Evolutionary conservation across 2,888 invertebrate genomes (phyloP), one percentile per base, ranked within the genome.

Genomic region (Thelaira solivaga): DNA sequence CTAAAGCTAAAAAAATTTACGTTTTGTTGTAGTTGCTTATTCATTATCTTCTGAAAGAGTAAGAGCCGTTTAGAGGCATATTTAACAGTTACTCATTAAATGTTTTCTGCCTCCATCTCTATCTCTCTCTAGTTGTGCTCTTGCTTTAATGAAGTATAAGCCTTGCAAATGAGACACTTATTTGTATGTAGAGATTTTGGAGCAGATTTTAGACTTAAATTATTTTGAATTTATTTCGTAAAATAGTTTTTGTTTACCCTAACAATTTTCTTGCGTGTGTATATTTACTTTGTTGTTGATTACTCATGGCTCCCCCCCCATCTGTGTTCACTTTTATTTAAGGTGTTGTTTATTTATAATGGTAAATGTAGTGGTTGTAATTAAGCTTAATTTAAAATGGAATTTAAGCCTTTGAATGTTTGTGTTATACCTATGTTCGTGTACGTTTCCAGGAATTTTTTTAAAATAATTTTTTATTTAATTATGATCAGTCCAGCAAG

Each of bases 271-370:
- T 20, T 43, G n/a, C 43, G 8, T 26, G 6, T 34, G 31, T 53
- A 29, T 36, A 6, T 45, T n/a, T n/a, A n/a, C n/a, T 41, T 65
- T 8, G 0, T 41, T 57, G 13, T 41, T 47, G 61, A 75, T 68
- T 75, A 75, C 75, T 75, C 55, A 73, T n/a, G n/a, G n/a, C n/a
- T n/a, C n/a, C n/a, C 31, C 34, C 13, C 8, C 16, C 31, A 39
- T 57, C 24, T 41, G 26, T 11, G 8, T 24, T 34, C 49, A 49
- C 34, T 45, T 16, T 16, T 43, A 5, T 13, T 53, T 22, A 34
- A 51, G 20, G 20, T 29, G 22, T n/a, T n/a, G n/a, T 41, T 34
- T 24, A 11, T 49, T 53, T 49, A 29, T 10, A 18, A 41, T n/a
- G 4, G n/a, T 34, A 34, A 34, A 4, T 34, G 34, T 41, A 24